These are phyloP conservation scores for Sus cebifrons DNA, from an alignment of 2,797 vertebrate genomes.

Conservation along the genomic window DNA sequence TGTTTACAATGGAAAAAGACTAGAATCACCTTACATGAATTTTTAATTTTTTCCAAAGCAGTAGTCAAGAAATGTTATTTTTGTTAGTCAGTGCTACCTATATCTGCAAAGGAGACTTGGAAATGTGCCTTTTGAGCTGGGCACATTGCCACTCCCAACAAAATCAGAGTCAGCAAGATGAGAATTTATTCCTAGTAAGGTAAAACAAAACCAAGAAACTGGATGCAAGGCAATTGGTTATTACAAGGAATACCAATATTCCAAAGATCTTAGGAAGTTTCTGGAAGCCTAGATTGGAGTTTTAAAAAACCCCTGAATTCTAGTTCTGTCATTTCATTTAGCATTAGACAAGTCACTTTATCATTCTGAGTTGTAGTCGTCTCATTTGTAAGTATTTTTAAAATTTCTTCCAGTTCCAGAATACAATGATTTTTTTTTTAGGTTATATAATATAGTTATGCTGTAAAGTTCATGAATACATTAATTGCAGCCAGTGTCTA, in stretches of 20 bases:
- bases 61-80: background rate
- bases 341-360: background rate
- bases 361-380: background rate
- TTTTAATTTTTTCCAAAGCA: constrained; percentile 25
- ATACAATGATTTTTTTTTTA: background rate
- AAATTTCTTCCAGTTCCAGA: constrained; percentile 27
- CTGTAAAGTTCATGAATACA: background rate
- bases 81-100: background rate
- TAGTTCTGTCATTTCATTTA: background rate
- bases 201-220: background rate
- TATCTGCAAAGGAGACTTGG: background rate
- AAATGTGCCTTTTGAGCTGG: background rate
- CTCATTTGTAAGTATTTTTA: constrained; percentile 20
- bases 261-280: constrained; percentile 20
- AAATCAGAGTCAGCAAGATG: constrained; percentile 9
- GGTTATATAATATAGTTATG: background rate
- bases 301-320: background rate
- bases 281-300: background rate
- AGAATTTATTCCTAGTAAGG: background rate
- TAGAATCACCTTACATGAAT: background rate
- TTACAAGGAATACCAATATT: background rate
- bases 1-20: background rate
- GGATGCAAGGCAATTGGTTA: background rate
- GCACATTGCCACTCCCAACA: background rate
- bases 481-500: background rate